Conservation (phyloP, 2,797 vertebrate species). For the Anabas testudineus region DNA sequence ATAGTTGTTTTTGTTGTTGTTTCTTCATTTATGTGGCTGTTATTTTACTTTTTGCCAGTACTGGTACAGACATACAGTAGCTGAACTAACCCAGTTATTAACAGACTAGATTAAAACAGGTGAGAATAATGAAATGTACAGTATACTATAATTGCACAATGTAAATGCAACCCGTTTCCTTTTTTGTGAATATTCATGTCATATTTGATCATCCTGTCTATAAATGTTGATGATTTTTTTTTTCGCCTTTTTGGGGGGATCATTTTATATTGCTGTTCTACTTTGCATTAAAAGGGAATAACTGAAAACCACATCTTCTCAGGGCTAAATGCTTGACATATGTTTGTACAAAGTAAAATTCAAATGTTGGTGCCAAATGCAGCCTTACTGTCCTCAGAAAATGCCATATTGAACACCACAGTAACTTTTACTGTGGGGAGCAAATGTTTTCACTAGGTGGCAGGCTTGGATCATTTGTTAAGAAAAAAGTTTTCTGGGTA, state of each 20-base stretch:
- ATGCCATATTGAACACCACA: not conserved
- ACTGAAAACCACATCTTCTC: conserved; percentile 8
- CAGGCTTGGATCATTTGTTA: conserved; percentile 42
- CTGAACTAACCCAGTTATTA: conserved; percentile 38
- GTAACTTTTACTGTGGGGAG: not conserved
- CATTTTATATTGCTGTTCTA: conserved; percentile 68
- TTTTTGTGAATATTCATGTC: conserved; percentile 34
- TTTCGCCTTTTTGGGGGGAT: no score
- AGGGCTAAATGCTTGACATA: not conserved
- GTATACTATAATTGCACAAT: conserved; percentile 52
- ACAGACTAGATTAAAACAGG: conserved; percentile 12
- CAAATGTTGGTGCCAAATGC: not conserved
- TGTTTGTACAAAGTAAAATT: not conserved
- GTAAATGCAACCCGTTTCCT: conserved; percentile 50
- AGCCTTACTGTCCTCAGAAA: not conserved
- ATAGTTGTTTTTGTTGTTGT: not conserved
- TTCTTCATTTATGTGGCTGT: conserved; percentile 22
- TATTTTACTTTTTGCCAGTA: conserved; percentile 12
- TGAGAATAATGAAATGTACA: conserved; percentile 45
- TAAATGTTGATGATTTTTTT: conserved; percentile 55
- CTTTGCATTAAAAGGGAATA: conserved; percentile 74
- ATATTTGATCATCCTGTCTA: conserved; percentile 47
- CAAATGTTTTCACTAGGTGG: conserved; percentile 52
- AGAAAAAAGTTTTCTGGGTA: not conserved
- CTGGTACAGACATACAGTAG: conserved; percentile 36